Conservation (phyloP, 2,797 vertebrate species). For the Pangasius larnaudii region DNA sequence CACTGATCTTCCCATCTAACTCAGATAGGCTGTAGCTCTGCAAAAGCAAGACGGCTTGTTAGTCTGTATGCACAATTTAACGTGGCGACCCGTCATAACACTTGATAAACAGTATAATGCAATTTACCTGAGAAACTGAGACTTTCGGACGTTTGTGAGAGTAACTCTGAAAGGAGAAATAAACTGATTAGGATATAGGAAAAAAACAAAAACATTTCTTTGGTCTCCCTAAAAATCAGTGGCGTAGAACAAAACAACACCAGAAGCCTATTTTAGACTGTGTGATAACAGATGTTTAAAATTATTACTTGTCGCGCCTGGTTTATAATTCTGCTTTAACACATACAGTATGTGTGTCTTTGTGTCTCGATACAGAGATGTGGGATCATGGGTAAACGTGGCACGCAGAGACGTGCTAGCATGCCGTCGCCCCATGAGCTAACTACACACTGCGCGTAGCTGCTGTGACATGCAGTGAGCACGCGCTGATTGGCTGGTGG, state of each 20-base stretch:
- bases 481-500: too few relatives aligned
- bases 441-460: too few relatives aligned
- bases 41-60: constrained; percentile 39
- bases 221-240: background rate
- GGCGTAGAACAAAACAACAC: background rate
- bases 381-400: too few relatives aligned
- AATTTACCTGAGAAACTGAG: constrained; percentile 82
- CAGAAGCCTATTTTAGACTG: background rate
- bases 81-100: background rate
- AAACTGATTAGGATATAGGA: constrained; percentile 30
- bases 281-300: background rate
- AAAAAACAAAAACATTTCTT: constrained; percentile 40
- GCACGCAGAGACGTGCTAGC: too few relatives aligned
- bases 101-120: constrained; percentile 1
- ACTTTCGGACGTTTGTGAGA: constrained; percentile 88
- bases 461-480: too few relatives aligned
- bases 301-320: background rate
- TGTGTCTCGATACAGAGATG: too few relatives aligned
- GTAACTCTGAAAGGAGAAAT: constrained; percentile 77
- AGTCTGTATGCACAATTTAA: background rate
- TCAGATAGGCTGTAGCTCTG: constrained; percentile 92
- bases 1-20: constrained; percentile 96
- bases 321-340: too few relatives aligned
- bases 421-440: too few relatives aligned
- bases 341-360: too few relatives aligned